Base-by-base conservation (phyloP, 2,113 vertebrate species). In the Thryonomys swinderianus region DNA sequence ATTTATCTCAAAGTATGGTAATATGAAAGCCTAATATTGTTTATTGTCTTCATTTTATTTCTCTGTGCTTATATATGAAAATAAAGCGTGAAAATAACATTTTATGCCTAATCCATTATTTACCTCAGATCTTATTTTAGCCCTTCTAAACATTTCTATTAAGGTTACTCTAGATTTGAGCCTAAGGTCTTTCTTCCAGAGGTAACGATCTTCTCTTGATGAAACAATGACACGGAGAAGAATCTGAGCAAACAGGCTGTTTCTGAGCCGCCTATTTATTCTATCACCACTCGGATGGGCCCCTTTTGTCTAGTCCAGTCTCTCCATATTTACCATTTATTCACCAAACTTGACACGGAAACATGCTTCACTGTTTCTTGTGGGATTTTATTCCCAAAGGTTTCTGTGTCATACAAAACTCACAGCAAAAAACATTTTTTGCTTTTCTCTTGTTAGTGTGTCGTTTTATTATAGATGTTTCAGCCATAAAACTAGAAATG, bases 1-100 rank as follows among this genome's bases (percentile, higher is more conserved):
- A 88, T 93, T 90, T 82, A 80, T 89, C 16, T 89, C 88, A 88
- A 80, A 92, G 14, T 32, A 11, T 78, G n/a, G 7, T 61, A 53
- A 83, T 57, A 5, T 40, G 11, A 3, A 86, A 71, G 23, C 5
- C 37, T 6, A 94, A 74, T 42, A 5, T 0, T 62, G 3, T 42
- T 48, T 61, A 74, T 5, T 61, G 64, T 9, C 94, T 66, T 62
- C 51, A 76, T 80, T 2, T 32, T 2, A 14, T 95, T 95, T 85
- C 32, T 25, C 53, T 53, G 2, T 82, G 23, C 86, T 96, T 80
- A 79, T 6, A 90, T 85, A 90, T 20, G 18, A 73, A 88, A 2
- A 69, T 88, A 61, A 7, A 32, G 42, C 66, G 66, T 57, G 5
- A 37, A 91, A 93, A 88, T 55, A 83, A 40, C 2, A 53, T 92